phyloP scores from a whole-genome alignment of 2,888 invertebrate species.

The Cephalotes varians region DNA sequence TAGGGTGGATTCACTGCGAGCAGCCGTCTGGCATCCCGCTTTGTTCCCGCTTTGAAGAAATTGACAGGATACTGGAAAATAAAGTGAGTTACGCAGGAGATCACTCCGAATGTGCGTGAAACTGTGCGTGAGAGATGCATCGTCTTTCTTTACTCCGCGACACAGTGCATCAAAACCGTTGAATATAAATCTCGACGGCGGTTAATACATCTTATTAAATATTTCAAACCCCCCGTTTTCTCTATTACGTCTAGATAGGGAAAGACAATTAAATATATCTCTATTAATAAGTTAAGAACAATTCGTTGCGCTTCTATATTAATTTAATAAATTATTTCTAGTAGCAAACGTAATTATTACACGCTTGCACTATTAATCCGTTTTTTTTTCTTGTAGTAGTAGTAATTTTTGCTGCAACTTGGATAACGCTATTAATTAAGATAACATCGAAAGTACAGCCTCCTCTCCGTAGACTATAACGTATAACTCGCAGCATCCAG shows the following conservation, averaged over 20 bases:
- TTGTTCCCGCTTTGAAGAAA: constrained; percentile 16
- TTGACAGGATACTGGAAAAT: constrained; percentile 2
- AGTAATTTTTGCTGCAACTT: neutral
- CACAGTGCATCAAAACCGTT: neutral
- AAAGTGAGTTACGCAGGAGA: constrained; percentile 14
- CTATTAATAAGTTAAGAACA: neutral
- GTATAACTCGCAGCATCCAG: constrained; percentile 32
- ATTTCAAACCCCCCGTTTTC: neutral
- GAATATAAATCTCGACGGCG: constrained; percentile 13
- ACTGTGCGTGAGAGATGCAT: neutral
- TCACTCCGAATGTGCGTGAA: constrained; percentile 18
- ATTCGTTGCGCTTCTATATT: neutral
- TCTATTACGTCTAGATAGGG: neutral
- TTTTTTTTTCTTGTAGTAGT: neutral
- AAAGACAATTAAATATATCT: neutral
- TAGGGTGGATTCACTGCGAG: constrained; percentile 41
- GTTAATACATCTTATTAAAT: neutral
- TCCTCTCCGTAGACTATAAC: neutral
- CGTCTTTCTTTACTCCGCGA: neutral
- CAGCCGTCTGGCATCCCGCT: constrained; percentile 4
- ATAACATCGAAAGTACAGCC: constrained; percentile 14
- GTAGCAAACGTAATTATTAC: neutral
- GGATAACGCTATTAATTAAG: constrained; percentile 25
- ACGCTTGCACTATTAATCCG: neutral
- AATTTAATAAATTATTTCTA: neutral